Evolutionary conservation across 1,140 invertebrate genomes (phyloP).

Genomic region (Rhopalosiphum padi): DNA sequence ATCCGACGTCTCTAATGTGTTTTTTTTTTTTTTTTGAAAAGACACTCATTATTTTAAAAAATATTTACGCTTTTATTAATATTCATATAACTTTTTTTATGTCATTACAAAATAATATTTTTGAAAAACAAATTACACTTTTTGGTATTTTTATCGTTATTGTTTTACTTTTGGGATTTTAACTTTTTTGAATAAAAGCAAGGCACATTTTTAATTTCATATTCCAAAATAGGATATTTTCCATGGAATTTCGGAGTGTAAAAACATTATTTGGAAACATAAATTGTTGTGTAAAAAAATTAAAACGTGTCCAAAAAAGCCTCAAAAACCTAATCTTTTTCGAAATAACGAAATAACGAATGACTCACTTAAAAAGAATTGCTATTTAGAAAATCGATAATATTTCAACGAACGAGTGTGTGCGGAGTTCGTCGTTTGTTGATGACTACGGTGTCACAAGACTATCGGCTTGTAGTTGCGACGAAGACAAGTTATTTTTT

Average conservation of each 20-base stretch:
- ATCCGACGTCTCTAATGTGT: fast-evolving
- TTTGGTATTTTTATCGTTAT: background rate
- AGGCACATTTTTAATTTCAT: background rate
- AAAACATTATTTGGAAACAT: background rate
- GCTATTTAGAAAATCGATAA: background rate
- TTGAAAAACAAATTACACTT: no score
- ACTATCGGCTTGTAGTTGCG: background rate
- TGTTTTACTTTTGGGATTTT: background rate
- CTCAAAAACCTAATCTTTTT: background rate
- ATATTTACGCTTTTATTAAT: background rate
- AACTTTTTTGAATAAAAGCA: background rate
- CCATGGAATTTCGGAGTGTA: background rate
- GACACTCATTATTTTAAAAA: background rate
- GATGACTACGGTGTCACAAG: no score
- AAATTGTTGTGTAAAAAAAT: background rate
- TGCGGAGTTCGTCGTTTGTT: no score
- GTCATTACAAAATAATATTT: background rate
- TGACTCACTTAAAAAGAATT: background rate
- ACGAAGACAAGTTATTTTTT: no score
- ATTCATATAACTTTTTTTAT: background rate
- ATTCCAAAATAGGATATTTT: background rate
- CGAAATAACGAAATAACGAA: background rate
- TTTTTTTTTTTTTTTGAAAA: background rate
- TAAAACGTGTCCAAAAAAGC: background rate
- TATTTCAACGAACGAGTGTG: background rate